Base-by-base conservation (phyloP, 2,888 invertebrate species). In the Zootermopsis nevadensis region DNA sequence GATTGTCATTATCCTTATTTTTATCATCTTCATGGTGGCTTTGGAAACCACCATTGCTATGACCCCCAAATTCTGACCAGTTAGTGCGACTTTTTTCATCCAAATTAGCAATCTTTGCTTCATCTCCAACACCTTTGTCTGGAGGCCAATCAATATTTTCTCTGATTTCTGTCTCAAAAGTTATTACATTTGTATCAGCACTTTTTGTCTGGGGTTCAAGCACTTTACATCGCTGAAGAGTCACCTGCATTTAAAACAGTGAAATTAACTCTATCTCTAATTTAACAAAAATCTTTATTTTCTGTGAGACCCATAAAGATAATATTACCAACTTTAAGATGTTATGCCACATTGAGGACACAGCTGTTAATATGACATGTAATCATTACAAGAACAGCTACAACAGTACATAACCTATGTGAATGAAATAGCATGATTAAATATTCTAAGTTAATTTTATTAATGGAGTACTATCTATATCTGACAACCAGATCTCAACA, bases 21-120 rank as follows among this genome's bases (percentile, higher is more conserved):
- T 66, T 66, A 66, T 66, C 19, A 22, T 33, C 31, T 69, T 30
- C 30, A 15, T 31, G 33, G 31, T 69, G 31, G 33, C 31, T 69
- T 22, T 69, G 69, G 33, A 69, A 69, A 30, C 69, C 19, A n/a
- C n/a, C 60, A 69, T 69, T 31, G 31, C 69, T 69, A 69, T 69
- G 30, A 8, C 31, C 69, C 22, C 22, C 69, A 69, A 69, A 69
- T 33, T 69, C 69, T 33, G 69, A 33, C 69, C 69, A 69, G 27
- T 15, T 69, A 15, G 33, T 33, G 22, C 33, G 31, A 24, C 31
- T 69, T 33, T 69, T 69, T 24, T 69, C 69, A 69, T 69, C 69
- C 22, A 33, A 8, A 31, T 6, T 69, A 0, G 22, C 19, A 69
- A 6, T 33, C 12, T 69, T 69, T 31, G 22, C 8, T 30, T 69